Conservation (phyloP, 2,113 vertebrate genomes). For the Pygathrix nemaeus region DNA sequence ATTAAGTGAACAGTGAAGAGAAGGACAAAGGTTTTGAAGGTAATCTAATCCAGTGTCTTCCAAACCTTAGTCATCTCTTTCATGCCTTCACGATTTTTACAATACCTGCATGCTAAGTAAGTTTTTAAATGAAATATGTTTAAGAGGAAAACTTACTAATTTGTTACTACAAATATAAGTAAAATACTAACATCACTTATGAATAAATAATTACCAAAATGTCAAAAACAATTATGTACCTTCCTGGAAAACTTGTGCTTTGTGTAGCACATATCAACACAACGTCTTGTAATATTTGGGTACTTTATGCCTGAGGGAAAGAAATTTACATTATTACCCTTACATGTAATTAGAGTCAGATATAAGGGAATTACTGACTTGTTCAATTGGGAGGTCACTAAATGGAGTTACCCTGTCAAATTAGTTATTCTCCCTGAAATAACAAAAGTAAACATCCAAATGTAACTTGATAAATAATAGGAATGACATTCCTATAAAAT, state of each 20-base stretch:
- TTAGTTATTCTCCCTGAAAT: background rate
- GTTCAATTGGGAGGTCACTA: background rate
- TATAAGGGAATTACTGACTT: background rate
- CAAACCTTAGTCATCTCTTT: background rate
- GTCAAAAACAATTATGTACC: background rate
- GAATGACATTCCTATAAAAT: background rate
- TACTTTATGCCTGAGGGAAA: background rate
- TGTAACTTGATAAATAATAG: conserved; percentile 18
- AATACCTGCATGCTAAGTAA: background rate
- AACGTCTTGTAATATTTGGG: background rate
- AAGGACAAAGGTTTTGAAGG: background rate
- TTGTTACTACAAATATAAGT: background rate
- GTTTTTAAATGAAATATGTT: conserved; percentile 19
- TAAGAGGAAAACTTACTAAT: background rate
- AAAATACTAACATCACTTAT: background rate
- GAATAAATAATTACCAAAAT: conserved; percentile 18
- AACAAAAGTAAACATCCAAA: background rate
- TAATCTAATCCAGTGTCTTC: background rate
- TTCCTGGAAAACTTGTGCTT: background rate
- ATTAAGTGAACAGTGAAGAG: background rate
- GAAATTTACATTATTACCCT: background rate
- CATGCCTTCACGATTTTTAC: background rate
- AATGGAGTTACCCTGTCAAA: background rate
- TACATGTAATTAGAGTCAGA: background rate
- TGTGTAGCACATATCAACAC: background rate